Evolutionary conservation across 2,888 invertebrate genomes (phyloP), one percentile per base, ranked within the genome.

Genomic region (Nycteola revayana): DNA sequence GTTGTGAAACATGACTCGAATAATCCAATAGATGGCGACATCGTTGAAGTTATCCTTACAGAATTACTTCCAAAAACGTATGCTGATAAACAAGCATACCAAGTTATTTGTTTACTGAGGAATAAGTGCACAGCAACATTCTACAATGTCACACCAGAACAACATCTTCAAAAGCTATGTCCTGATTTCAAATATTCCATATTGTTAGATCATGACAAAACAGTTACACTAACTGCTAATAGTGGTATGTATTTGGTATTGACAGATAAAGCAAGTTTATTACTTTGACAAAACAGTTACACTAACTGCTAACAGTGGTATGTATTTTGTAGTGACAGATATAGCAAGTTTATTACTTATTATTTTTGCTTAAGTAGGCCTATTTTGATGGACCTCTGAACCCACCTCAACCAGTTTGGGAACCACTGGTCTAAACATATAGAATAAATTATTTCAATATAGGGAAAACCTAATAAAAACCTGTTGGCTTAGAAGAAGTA

Each of bases 101-200:
- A 83, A 60, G 49, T 89, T 10, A 55, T 75, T 21, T 60, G 82
- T 36, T 58, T 90, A 22, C 73, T 91, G 52, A 89, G 81, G 58
- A 39, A 66, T 21, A 58, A 66, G 2, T 57, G 64, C 28, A 62
- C 42, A 30, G 76, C 87, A 21, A 78, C 71, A 31, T 92, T 90
- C 66, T 69, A 85, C 49, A 81, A 91, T 63, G 79, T 90, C 1
- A 76, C 79, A 7, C 69, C 83, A 25, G 50, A 56, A 32, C 57
- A 70, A 14, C 55, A 64, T 7, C 64, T 68, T 43, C 85, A 75
- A 48, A 70, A 68, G 51, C 42, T 89, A 60, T 75, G 90, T 54
- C 88, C 90, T 48, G 59, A 75, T 28, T 91, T 90, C 71, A 65
- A 84, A 8, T 92, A 90, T 52, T 70, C 70, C 35, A 65, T 92